Base-by-base conservation (phyloP, 1,140 invertebrate genomes). In the Apocrypta bakeri region DNA sequence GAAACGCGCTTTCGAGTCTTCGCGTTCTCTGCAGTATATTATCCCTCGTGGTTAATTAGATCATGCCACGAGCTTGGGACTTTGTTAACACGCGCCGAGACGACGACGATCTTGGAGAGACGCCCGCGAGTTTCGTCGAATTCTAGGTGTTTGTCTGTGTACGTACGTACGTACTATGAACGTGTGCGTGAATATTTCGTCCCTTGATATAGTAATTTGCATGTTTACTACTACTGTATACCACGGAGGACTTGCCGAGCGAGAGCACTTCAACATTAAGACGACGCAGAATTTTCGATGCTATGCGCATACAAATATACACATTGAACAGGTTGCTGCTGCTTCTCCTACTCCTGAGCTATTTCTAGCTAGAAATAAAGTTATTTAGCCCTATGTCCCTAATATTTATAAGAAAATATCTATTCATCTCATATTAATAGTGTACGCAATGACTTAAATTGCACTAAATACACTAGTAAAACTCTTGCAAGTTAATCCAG, bases 31-130 rank as follows among this genome's bases (percentile, higher is more conserved):
- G 33, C 33, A 14, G n/a, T 61, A 12, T 63, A 24, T 66, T 3
- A 6, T 78, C 76, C 76, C 64, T 21, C n/a, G 76, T 21, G 76
- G 61, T 78, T 68, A 78, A 78, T 78, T 78, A 68, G 63, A 78
- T 77, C 74, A 27, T 24, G 40, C 48, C 25, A 17, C n/a, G 63
- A 17, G 76, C 31, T 12, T 14, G 63, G 31, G 76, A 78, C 48
- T 76, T 37, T 74, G 72, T 74, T 56, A 74, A 74, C 72, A 29
- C 42, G 42, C 72, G 63, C 63, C 63, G 24, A 24, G 63, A 66
- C 63, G 48, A 42, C 11, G 61, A 66, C 24, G 63, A 66, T 66
- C 63, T 29, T 29, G 4, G 63, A 12, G 12, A 66, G 29, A 31
- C 64, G 25, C 74, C 11, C 75, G 29, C 48, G 24, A 74, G 72